Conservation (phyloP, 2,113 vertebrate genomes). For the Macrotis lagotis region DNA sequence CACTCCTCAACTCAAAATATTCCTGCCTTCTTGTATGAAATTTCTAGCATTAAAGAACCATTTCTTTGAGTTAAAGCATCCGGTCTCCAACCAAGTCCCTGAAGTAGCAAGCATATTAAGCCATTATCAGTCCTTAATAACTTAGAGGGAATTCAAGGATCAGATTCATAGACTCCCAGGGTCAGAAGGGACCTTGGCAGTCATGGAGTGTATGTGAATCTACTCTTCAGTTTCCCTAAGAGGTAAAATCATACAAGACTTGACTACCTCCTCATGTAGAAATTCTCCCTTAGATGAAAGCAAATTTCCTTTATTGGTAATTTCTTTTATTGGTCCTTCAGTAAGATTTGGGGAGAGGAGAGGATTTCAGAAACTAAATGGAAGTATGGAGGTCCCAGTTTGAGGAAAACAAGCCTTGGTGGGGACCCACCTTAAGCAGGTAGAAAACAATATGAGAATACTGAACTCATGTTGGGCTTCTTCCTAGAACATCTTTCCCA, state of each 20-base stretch:
- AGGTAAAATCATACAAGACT: neutral
- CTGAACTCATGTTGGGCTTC: neutral
- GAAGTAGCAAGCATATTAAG: neutral
- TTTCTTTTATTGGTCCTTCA: neutral
- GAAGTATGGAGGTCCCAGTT: neutral
- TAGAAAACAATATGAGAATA: neutral
- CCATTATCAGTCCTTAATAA: neutral
- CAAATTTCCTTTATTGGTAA: neutral
- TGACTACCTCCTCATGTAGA: neutral
- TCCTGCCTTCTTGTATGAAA: neutral
- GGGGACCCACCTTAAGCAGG: neutral
- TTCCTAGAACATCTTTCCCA: neutral
- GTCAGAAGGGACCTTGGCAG: neutral
- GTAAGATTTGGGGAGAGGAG: neutral
- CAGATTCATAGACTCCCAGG: neutral
- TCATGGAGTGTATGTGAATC: neutral
- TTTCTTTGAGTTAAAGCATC: neutral
- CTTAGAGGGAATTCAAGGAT: neutral
- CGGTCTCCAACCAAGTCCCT: neutral
- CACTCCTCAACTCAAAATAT: neutral
- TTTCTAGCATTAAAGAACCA: neutral
- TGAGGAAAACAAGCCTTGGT: neutral
- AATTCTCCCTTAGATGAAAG: neutral
- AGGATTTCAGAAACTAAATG: neutral
- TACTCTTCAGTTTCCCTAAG: neutral